Evolutionary conservation across 2,113 vertebrate species (phyloP), one percentile per base, ranked within the genome.

Genomic region (Erinaceus europaeus): DNA sequence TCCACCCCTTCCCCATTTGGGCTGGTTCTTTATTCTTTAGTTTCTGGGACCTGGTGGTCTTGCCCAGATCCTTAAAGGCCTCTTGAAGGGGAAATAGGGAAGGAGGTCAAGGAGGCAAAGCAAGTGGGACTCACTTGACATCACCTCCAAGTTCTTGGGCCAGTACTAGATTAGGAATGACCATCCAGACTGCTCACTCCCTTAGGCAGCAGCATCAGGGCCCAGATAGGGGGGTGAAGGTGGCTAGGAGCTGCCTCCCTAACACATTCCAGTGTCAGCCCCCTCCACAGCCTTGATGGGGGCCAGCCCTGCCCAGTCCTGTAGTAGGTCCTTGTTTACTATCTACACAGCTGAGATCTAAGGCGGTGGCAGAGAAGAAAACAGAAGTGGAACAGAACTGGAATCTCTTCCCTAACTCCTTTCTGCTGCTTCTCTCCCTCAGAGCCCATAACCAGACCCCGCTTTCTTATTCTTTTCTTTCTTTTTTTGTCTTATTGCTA

Each of bases 31-130:
- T 62, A 53, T 46, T 75, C 48, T 84, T 79, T 50, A 53, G 52
- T 59, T 20, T 81, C 25, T 85, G 75, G 64, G 44, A 21, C 82
- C 83, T 93, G 82, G 50, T 27, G 27, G 20, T 52, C 75, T 85
- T 9, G 17, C 44, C 69, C 9, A 42, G n/a, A 48, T 25, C 79
- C 68, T 59, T 52, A 38, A 42, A 79, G 36, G 46, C 14, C 90
- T 48, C 20, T 5, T 32, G 29, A 17, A 67, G 36, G 53, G 46
- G 4, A 23, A 6, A n/a, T 5, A 77, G 53, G 53, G 27, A 6
- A 53, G 27, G 53, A 55, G 52, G 18, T 23, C 18, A 23, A 20
- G 14, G 52, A 53, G n/a, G n/a, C n/a, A n/a, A n/a, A n/a, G n/a
- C n/a, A n/a, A 34, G 25, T 64, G 75, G 36, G 64, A 64, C 52